These are phyloP conservation scores for Anniella stebbinsi DNA, from an alignment of 2,797 vertebrate species.

Conservation along the genomic window DNA sequence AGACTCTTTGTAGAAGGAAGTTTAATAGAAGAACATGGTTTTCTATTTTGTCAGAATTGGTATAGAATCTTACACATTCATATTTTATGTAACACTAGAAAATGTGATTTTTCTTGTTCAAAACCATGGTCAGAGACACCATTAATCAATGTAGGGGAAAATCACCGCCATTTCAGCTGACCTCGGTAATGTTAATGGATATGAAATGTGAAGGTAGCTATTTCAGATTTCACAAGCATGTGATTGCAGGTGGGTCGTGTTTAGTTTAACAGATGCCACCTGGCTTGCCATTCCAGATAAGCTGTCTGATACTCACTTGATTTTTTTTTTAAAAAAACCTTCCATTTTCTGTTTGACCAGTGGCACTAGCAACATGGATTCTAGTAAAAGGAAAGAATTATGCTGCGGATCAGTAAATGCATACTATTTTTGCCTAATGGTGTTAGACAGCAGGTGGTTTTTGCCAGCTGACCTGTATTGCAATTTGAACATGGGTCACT, in stretches of 20 bases:
- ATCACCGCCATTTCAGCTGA: slow-evolving; percentile 40
- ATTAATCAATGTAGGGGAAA: slow-evolving; percentile 42
- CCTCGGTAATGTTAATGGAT: not conserved
- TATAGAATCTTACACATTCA: slow-evolving; percentile 22
- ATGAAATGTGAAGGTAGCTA: slow-evolving; percentile 51
- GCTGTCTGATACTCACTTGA: not conserved
- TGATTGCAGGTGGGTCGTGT: slow-evolving; percentile 28
- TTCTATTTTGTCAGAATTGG: slow-evolving; percentile 27
- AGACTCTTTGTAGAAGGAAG: slow-evolving; percentile 54
- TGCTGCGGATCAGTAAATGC: slow-evolving; percentile 24
- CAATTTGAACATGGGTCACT: slow-evolving; percentile 8
- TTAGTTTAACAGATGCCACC: slow-evolving; percentile 38
- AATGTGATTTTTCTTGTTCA: slow-evolving; percentile 52
- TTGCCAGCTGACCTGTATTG: slow-evolving; percentile 8
- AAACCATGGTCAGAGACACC: slow-evolving; percentile 19
- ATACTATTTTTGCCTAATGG: slow-evolving; percentile 31
- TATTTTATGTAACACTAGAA: slow-evolving; percentile 44
- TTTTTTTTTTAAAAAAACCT: slow-evolving; percentile 39
- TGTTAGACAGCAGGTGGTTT: slow-evolving; percentile 37
- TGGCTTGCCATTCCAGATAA: slow-evolving; percentile 27
- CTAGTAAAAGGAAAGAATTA: not conserved
- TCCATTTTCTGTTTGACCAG: slow-evolving; percentile 28
- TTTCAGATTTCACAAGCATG: slow-evolving; percentile 10
- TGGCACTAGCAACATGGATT: slow-evolving; percentile 14
- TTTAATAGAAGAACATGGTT: slow-evolving; percentile 43